Conservation (phyloP, 2,113 vertebrate species). For the Sterna hirundo region DNA sequence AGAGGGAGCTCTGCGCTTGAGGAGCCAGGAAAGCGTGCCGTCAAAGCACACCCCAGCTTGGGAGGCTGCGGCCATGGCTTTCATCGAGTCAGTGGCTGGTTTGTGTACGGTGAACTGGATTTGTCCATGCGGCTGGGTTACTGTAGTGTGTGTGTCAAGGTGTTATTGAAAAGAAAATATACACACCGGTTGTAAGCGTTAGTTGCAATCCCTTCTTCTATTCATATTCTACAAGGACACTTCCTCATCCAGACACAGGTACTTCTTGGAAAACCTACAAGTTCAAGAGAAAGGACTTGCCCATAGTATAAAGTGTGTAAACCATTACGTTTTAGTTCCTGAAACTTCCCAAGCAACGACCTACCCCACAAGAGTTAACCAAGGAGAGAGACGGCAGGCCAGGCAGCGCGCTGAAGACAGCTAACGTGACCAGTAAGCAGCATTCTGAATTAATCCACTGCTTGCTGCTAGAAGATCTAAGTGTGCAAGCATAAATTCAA, state of each 20-base stretch:
- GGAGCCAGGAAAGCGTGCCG: not conserved
- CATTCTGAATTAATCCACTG: not conserved
- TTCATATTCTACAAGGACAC: slow-evolving; percentile 80
- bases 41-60: not conserved
- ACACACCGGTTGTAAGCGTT: slow-evolving; percentile 78
- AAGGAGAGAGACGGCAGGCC: not conserved
- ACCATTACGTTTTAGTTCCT: not conserved
- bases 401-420: not conserved
- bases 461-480: not conserved
- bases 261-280: slow-evolving; percentile 79
- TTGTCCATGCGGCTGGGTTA: not conserved
- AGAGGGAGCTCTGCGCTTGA: not conserved
- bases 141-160: not conserved
- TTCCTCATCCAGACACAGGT: slow-evolving; percentile 79
- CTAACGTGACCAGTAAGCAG: rapidly evolving
- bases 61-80: rapidly evolving
- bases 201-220: slow-evolving; percentile 79
- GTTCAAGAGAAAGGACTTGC: slow-evolving; percentile 85
- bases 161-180: slow-evolving; percentile 70
- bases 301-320: slow-evolving; percentile 80
- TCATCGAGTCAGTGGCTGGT: not conserved
- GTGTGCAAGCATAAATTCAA: rapidly evolving
- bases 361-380: not conserved
- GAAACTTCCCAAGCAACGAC: slow-evolving; percentile 31
- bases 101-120: not conserved